Conservation (phyloP, 2,113 vertebrate genomes). For the Pristiophorus japonicus region DNA sequence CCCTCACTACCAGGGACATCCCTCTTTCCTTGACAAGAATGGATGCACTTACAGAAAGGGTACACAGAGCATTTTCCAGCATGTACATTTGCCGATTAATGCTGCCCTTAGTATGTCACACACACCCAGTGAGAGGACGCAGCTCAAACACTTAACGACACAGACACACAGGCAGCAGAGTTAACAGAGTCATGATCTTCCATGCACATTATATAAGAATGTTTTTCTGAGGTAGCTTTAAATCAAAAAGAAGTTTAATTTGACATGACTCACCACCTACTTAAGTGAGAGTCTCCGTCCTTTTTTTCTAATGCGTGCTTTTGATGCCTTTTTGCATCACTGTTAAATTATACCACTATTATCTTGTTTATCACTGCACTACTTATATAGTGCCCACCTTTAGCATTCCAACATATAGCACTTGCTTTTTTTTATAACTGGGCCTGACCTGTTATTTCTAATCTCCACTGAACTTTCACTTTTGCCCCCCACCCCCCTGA, state of each 20-base stretch:
- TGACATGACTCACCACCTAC: conserved; percentile 25
- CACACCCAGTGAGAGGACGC: not conserved
- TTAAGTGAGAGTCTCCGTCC: conserved; percentile 24
- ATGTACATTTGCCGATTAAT: not conserved
- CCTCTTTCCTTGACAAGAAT: no score
- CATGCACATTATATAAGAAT: not conserved
- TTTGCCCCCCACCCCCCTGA: not conserved
- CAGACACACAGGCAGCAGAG: not conserved
- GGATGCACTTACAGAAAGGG: no score
- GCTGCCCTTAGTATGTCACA: not conserved
- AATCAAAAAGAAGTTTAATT: conserved; percentile 22
- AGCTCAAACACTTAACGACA: not conserved
- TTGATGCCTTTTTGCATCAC: conserved; percentile 23
- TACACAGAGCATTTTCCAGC: not conserved
- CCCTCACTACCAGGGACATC: no score
- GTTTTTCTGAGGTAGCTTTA: conserved; percentile 11
- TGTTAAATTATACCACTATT: conserved; percentile 24
- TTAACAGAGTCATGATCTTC: not conserved
- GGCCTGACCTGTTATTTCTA: not conserved
- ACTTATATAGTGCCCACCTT: not conserved
- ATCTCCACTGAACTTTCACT: not conserved
- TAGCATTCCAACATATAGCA: not conserved
- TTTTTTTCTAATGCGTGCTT: conserved; percentile 16
- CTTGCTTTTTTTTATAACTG: not conserved
- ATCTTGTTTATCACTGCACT: conserved; percentile 24